These are phyloP conservation scores for Diplosoma virens DNA, from an alignment of 23 tunicate genomes.

Conservation along the genomic window DNA sequence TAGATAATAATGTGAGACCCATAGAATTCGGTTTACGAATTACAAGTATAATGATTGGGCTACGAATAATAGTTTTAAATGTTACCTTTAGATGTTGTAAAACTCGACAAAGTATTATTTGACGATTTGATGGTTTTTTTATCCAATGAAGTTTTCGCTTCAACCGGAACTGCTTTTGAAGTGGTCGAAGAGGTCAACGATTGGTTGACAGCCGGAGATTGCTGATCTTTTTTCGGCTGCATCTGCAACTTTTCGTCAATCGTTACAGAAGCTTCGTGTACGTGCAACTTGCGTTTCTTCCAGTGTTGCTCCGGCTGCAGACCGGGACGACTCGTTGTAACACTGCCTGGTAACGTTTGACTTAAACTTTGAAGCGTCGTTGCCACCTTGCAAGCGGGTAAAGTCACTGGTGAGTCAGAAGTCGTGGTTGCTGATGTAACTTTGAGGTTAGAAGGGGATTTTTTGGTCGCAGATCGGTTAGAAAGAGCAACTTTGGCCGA, in stretches of 20 bases:
- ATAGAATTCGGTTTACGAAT: too few relatives aligned
- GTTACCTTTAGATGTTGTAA: too few relatives aligned
- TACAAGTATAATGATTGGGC: too few relatives aligned
- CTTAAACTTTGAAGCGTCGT: background rate
- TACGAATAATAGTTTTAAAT: too few relatives aligned
- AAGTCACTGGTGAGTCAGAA: background rate
- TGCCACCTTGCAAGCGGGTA: background rate
- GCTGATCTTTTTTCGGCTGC: background rate
- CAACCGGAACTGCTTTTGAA: background rate
- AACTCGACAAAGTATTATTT: background rate
- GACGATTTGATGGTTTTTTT: background rate
- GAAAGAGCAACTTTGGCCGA: background rate
- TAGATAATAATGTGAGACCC: too few relatives aligned
- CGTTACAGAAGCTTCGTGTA: constrained; percentile 57
- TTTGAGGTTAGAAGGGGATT: background rate
- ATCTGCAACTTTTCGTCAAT: background rate
- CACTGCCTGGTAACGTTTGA: background rate
- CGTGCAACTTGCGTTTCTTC: constrained; percentile 72
- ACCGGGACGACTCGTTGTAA: background rate
- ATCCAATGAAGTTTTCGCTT: background rate
- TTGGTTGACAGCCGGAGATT: too few relatives aligned
- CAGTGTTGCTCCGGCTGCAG: constrained; percentile 60
- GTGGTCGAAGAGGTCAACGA: too few relatives aligned
- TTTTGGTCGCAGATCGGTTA: background rate
- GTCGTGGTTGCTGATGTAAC: background rate